These are phyloP conservation scores for Sanderia malayensis DNA, from an alignment of 30 jellyfish, hydroid and myxozoan genomes.

Conservation along the genomic window DNA sequence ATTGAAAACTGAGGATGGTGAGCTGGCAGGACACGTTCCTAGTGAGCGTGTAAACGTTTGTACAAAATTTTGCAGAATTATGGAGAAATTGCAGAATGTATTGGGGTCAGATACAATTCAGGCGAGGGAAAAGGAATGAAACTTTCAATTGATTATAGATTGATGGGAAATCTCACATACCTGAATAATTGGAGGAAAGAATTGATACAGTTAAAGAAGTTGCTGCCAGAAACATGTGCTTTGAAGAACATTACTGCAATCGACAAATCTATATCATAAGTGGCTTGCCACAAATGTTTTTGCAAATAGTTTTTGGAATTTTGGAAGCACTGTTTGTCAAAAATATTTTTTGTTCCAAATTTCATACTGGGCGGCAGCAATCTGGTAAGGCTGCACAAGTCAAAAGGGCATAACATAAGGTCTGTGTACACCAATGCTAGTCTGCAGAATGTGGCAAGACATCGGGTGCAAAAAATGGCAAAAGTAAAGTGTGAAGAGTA, in stretches of 20 bases:
- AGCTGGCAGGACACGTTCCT: constrained; percentile 39
- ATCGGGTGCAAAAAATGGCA: no score
- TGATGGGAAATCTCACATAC: constrained; percentile 15
- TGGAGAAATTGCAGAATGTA: constrained; percentile 31
- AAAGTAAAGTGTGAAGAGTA: no score
- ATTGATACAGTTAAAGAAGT: constrained; percentile 9
- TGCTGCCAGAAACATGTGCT: constrained; percentile 7
- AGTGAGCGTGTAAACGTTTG: constrained; percentile 11
- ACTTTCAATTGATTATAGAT: constrained; percentile 19
- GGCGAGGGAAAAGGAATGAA: constrained; percentile 40
- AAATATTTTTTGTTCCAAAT: neutral
- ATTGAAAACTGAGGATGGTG: constrained; percentile 31
- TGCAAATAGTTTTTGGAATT: constrained; percentile 11
- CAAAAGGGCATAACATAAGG: neutral
- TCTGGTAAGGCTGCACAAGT: constrained; percentile 1
- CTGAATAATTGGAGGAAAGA: constrained; percentile 1
- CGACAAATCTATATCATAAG: neutral
- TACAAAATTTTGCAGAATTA: constrained; percentile 22
- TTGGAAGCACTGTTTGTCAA: neutral
- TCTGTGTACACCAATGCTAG: no score
- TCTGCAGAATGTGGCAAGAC: no score
- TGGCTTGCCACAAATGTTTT: constrained; percentile 43
- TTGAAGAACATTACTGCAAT: constrained; percentile 22
- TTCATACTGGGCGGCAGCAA: neutral
- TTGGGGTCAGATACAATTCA: constrained; percentile 15